These are phyloP conservation scores for Platichthys flesus DNA, from an alignment of 2,113 vertebrate species.

Conservation along the genomic window DNA sequence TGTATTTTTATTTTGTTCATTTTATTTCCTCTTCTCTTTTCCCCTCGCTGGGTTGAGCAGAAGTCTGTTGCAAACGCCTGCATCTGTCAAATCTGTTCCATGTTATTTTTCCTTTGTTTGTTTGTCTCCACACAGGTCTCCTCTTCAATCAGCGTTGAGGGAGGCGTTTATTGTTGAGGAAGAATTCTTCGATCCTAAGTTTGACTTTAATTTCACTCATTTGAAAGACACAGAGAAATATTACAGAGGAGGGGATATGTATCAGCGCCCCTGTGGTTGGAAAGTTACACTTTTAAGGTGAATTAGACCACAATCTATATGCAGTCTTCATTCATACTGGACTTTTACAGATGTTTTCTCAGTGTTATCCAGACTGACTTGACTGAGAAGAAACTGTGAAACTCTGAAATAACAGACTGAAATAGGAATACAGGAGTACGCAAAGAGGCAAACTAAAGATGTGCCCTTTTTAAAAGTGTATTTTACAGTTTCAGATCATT, in stretches of 20 bases:
- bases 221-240: not conserved
- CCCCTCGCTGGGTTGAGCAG: too few species aligned
- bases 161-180: not conserved
- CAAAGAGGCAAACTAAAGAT: too few species aligned
- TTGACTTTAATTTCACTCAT: slow-evolving; percentile 6
- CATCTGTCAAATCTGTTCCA: too few species aligned
- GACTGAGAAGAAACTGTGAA: too few species aligned
- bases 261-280: slow-evolving; percentile 7
- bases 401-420: too few species aligned
- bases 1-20: not conserved
- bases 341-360: not conserved
- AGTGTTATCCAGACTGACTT: too few species aligned
- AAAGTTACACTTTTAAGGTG: slow-evolving; percentile 12
- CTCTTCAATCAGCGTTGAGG: too few species aligned
- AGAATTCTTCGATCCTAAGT: slow-evolving; percentile 3
- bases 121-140: not conserved
- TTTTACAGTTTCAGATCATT: too few species aligned
- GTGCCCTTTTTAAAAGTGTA: too few species aligned
- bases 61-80: not conserved
- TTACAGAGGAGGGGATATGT: slow-evolving; percentile 10
- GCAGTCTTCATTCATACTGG: not conserved
- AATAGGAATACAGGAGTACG: too few species aligned
- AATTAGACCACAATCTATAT: too few species aligned
- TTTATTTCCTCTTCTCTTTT: not conserved
- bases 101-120: too few species aligned